Conservation (phyloP, 2,888 invertebrate genomes). For the Drosophila quinaria region DNA sequence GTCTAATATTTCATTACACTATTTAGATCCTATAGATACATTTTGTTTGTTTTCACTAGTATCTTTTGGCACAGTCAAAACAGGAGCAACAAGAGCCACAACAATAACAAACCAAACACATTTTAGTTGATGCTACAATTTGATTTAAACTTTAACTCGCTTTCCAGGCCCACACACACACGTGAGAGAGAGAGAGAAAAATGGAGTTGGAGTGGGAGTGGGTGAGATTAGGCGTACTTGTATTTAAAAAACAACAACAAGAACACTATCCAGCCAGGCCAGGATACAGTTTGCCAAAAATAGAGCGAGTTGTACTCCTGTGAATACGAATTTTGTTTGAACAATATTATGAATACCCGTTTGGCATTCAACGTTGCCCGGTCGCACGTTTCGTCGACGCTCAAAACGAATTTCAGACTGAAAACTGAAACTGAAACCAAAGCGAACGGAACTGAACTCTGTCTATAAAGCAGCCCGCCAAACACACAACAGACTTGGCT, state of each 20-base stretch:
- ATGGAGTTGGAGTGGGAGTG: background rate
- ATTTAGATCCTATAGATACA: slow-evolving; percentile 2
- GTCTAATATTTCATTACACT: slow-evolving; percentile 20
- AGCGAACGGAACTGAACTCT: slow-evolving; percentile 59
- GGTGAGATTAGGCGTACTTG: background rate
- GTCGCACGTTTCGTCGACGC: slow-evolving; percentile 65
- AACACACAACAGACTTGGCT: slow-evolving; percentile 44
- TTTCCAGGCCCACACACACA: background rate
- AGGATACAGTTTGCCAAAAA: background rate
- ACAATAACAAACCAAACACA: slow-evolving; percentile 3
- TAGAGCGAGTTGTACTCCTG: background rate
- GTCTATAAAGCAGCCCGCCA: slow-evolving; percentile 45
- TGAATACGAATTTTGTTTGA: slow-evolving; percentile 2
- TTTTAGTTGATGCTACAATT: background rate
- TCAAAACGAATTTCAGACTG: slow-evolving; percentile 79
- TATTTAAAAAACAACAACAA: background rate
- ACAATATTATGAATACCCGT: slow-evolving; percentile 15
- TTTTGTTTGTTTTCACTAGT: background rate
- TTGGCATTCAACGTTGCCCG: slow-evolving; percentile 54
- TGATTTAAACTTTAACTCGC: background rate
- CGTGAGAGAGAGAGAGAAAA: background rate
- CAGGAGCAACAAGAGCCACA: background rate
- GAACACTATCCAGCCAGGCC: background rate
- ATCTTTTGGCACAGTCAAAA: background rate
- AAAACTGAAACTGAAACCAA: slow-evolving; percentile 42